Percentiles rank a stretch among this genome's conserved stretches.
phyloP scores from a whole-genome alignment of 2,113 vertebrate species.

The Macroglossus sobrinus region DNA sequence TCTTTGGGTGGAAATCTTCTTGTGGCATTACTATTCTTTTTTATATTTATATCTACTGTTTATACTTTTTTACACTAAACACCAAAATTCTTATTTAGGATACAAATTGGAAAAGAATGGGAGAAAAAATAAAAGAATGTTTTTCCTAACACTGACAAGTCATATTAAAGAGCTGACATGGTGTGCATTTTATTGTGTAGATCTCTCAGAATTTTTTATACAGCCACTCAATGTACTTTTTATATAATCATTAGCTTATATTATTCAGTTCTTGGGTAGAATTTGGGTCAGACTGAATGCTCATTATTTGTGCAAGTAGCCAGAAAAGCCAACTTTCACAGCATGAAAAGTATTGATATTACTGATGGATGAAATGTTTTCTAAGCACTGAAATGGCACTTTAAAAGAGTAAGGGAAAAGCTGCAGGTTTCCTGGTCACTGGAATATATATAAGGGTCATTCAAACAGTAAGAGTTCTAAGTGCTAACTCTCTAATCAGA shows the following conservation, averaged over 20 bases:
- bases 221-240: constrained; percentile 27
- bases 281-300: constrained; percentile 1
- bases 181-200: constrained; percentile 1
- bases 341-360: neutral
- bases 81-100: neutral
- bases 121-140: neutral
- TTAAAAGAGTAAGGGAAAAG: neutral
- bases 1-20: neutral
- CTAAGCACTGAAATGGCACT: constrained; percentile 38
- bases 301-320: constrained; percentile 52
- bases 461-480: constrained; percentile 47
- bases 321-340: constrained; percentile 36
- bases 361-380: constrained; percentile 15
- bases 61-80: neutral
- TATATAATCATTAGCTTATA: constrained; percentile 46
- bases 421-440: constrained; percentile 27
- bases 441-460: constrained; percentile 37
- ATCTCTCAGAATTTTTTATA: constrained; percentile 19
- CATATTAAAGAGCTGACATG: neutral
- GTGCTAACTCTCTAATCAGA: constrained; percentile 43
- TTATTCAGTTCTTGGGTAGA: constrained; percentile 30
- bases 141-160: constrained; percentile 1
- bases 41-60: neutral
- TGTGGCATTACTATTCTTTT: neutral
- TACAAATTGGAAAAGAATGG: neutral